Evolutionary conservation across 2,797 vertebrate species (phyloP).

Genomic region (Chaunax sp.): DNA sequence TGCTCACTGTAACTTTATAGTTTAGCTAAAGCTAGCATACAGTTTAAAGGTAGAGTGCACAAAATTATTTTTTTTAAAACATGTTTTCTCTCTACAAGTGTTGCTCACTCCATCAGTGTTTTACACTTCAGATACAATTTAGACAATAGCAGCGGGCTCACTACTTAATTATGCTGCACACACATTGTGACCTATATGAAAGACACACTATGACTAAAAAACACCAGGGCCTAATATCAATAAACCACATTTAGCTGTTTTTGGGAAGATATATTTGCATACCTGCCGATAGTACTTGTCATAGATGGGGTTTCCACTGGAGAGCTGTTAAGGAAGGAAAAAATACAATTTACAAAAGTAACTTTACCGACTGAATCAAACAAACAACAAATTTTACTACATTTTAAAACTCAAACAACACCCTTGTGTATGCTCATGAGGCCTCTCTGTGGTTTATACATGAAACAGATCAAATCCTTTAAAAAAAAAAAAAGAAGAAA

Average conservation of each 20-base stretch:
- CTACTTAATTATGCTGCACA: neutral
- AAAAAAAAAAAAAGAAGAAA: constrained; percentile 7
- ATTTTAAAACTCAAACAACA: too few species aligned
- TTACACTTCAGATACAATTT: neutral
- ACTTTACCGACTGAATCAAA: neutral
- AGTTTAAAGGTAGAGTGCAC: constrained; percentile 5
- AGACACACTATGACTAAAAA: neutral
- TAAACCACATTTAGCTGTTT: neutral
- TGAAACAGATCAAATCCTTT: neutral
- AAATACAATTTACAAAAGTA: constrained; percentile 3
- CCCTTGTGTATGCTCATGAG: neutral
- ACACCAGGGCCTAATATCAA: neutral
- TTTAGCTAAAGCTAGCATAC: neutral
- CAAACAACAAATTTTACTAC: neutral
- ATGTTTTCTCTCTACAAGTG: too few species aligned
- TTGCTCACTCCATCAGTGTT: too few species aligned
- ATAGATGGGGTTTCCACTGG: constrained; percentile 94
- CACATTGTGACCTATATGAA: neutral
- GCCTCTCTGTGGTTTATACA: neutral
- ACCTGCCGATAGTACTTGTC: constrained; percentile 97
- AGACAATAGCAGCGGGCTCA: neutral
- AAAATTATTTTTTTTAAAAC: too few species aligned
- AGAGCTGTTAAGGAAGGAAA: constrained; percentile 83
- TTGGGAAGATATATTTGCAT: constrained; percentile 53
- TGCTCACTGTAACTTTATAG: constrained; percentile 25